Conservation (phyloP, 2,888 invertebrate genomes). For the Polydrusus pterygomalis region DNA sequence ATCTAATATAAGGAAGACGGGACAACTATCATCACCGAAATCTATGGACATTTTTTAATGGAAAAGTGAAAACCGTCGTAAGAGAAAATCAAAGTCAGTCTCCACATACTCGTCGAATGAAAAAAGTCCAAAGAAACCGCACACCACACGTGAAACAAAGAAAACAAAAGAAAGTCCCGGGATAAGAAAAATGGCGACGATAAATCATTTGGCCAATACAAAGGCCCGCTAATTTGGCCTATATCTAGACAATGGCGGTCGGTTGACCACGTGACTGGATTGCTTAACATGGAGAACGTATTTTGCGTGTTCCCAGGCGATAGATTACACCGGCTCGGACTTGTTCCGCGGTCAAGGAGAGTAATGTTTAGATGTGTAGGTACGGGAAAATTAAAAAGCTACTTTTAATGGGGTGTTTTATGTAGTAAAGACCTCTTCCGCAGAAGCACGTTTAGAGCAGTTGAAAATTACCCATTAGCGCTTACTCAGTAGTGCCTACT, state of each 20-base stretch:
- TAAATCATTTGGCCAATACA: conserved; percentile 45
- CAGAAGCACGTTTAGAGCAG: too few species aligned
- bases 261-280: conserved; percentile 43
- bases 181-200: conserved; percentile 44
- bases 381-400: not conserved
- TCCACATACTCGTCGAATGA: not conserved
- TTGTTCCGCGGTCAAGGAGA: conserved; percentile 33
- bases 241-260: conserved; percentile 45
- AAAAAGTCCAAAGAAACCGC: conserved; percentile 29
- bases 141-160: conserved; percentile 35
- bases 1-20: too few species aligned
- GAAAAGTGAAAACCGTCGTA: not conserved
- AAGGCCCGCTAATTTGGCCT: conserved; percentile 48
- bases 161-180: conserved; percentile 44
- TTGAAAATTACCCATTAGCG: too few species aligned
- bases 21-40: too few species aligned
- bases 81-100: conserved; percentile 15
- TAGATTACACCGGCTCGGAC: conserved; percentile 32
- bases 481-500: too few species aligned
- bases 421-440: not conserved
- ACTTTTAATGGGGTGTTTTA: not conserved
- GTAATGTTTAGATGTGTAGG: conserved; percentile 6
- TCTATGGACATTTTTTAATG: not conserved
- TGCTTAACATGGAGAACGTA: conserved; percentile 44
- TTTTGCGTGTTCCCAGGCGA: conserved; percentile 44